phyloP scores from a whole-genome alignment of 2,113 vertebrate genomes.

The Struthio camelus region DNA sequence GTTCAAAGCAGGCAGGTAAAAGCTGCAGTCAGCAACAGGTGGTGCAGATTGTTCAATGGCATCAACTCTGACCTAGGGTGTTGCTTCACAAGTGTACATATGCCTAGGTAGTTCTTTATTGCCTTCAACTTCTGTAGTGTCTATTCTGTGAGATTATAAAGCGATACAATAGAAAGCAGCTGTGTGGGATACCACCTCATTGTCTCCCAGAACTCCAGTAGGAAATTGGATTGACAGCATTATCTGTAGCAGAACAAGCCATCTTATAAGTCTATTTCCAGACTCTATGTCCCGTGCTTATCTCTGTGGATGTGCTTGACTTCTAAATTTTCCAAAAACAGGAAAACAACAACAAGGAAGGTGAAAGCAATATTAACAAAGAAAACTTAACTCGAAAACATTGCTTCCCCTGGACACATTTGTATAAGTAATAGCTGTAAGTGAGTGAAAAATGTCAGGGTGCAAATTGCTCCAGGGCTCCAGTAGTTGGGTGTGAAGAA shows the following conservation, averaged over 20 bases:
- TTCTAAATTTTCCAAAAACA: not conserved
- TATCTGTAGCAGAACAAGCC: conserved; percentile 15
- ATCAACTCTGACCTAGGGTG: not conserved
- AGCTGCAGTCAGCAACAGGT: conserved; percentile 46
- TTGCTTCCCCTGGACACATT: not conserved
- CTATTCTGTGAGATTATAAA: not conserved
- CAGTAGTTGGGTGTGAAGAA: not conserved
- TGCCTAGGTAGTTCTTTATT: no score
- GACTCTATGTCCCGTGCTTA: not conserved
- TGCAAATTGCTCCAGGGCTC: not conserved
- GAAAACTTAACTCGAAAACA: not conserved
- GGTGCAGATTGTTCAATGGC: not conserved
- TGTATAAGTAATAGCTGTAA: accelerated
- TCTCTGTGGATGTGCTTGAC: not conserved
- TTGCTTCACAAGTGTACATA: no score
- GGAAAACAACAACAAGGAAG: accelerated
- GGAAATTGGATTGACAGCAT: conserved; percentile 42
- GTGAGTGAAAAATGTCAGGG: not conserved
- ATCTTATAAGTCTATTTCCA: conserved; percentile 13
- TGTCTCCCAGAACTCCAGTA: conserved; percentile 1
- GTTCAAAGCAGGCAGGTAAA: not conserved
- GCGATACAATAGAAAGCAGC: not conserved
- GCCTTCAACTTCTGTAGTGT: no score
- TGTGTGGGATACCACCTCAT: not conserved
- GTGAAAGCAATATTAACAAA: not conserved